phyloP scores from a whole-genome alignment of 2,113 vertebrate genomes.

The Fulica atra region DNA sequence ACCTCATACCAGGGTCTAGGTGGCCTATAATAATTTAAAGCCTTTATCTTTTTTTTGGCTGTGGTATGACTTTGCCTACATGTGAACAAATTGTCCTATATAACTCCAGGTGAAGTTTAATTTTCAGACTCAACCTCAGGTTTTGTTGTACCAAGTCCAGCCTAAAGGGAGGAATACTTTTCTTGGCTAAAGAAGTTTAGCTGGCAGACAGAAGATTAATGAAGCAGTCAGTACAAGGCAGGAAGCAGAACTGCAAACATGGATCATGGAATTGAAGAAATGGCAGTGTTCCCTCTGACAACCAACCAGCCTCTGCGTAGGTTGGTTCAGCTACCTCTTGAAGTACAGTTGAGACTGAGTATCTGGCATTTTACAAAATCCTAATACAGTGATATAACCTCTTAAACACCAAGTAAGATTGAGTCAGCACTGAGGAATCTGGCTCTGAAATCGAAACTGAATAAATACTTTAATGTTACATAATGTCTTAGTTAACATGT shows the following conservation, averaged over 20 bases:
- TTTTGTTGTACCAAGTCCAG: neutral
- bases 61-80: neutral
- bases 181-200: neutral
- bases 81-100: neutral
- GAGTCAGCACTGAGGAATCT: neutral
- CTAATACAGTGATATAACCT: neutral
- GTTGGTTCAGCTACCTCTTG: neutral
- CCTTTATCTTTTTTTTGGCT: neutral
- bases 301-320: neutral
- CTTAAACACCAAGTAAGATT: neutral
- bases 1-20: neutral
- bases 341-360: neutral
- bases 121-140: neutral
- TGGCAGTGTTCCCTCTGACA: neutral
- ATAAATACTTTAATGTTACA: slow-evolving; percentile 50
- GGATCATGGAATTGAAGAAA: neutral
- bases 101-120: neutral
- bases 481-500: slow-evolving; percentile 58
- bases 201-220: neutral
- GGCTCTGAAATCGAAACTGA: slow-evolving; percentile 17
- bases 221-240: neutral
- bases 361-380: neutral
- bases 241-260: neutral
- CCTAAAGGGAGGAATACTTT: neutral
- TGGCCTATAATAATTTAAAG: neutral